Conservation (phyloP, 2,113 vertebrate genomes). For the Siphamia tubifer region DNA sequence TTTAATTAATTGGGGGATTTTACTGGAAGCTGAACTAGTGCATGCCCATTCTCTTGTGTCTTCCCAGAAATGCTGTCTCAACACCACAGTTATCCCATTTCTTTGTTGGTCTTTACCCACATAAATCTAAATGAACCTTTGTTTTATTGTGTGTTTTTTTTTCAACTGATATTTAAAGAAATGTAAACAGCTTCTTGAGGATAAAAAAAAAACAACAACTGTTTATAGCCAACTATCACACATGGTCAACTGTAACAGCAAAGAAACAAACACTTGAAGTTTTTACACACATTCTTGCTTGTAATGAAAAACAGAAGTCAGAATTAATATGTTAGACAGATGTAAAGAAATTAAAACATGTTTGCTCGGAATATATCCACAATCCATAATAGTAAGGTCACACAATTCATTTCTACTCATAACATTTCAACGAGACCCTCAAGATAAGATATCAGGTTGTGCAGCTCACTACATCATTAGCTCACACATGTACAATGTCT, state of each 20-base stretch:
- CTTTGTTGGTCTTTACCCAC: constrained; percentile 81
- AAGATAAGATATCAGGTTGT: constrained; percentile 54
- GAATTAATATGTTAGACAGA: background rate
- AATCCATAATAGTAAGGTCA: constrained; percentile 39
- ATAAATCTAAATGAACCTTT: constrained; percentile 80
- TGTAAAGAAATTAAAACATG: constrained; percentile 65
- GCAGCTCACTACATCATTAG: constrained; percentile 63
- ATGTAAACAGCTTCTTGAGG: constrained; percentile 50
- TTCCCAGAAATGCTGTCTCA: constrained; percentile 50
- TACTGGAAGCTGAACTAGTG: constrained; percentile 84
- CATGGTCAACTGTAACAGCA: constrained; percentile 72
- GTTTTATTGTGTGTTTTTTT: constrained; percentile 33
- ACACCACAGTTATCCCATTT: constrained; percentile 76
- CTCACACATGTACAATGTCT: constrained; percentile 63
- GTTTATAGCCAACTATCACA: constrained; percentile 68
- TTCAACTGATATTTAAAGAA: constrained; percentile 77
- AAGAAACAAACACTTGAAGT: constrained; percentile 73
- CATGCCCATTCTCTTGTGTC: constrained; percentile 60
- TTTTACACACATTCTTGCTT: too few relatives aligned
- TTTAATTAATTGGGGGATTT: constrained; percentile 91
- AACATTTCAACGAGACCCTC: constrained; percentile 73
- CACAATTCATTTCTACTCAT: constrained; percentile 44
- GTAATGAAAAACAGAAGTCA: too few relatives aligned
- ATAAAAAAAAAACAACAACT: constrained; percentile 48
- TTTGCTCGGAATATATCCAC: constrained; percentile 90